These are phyloP conservation scores for Netelia fuscicornis DNA, from an alignment of 2,888 invertebrate genomes.

Conservation along the genomic window DNA sequence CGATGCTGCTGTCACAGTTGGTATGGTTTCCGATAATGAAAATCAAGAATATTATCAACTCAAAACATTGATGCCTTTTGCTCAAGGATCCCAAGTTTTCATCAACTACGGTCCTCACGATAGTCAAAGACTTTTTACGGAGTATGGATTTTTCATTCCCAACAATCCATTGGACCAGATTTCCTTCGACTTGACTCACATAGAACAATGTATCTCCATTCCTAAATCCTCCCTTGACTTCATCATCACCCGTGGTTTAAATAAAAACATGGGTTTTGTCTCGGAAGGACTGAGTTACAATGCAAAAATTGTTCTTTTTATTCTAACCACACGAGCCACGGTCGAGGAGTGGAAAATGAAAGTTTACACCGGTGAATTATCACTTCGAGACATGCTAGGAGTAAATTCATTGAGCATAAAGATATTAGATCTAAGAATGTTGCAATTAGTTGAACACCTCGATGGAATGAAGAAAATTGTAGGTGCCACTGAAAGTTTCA, in stretches of 20 bases:
- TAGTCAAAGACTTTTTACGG: constrained; percentile 92
- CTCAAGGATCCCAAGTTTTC: constrained; percentile 91
- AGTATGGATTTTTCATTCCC: constrained; percentile 94
- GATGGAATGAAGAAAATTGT: constrained; percentile 72
- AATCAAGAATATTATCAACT: constrained; percentile 86
- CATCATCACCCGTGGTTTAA: constrained; percentile 87
- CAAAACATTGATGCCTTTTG: constrained; percentile 86
- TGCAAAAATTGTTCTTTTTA: constrained; percentile 84
- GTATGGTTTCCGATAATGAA: constrained; percentile 80
- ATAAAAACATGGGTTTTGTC: constrained; percentile 88
- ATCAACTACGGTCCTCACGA: constrained; percentile 95
- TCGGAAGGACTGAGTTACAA: constrained; percentile 89
- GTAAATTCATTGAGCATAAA: constrained; percentile 70
- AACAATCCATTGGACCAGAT: constrained; percentile 90
- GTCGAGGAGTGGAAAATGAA: constrained; percentile 74
- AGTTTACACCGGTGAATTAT: constrained; percentile 76
- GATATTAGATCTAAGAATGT: constrained; percentile 73
- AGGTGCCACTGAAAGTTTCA: constrained; percentile 74
- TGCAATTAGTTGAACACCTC: constrained; percentile 69
- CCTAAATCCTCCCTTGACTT: constrained; percentile 86
- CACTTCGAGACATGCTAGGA: constrained; percentile 69
- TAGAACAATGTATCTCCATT: constrained; percentile 84
- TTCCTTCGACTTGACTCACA: constrained; percentile 86
- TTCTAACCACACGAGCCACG: constrained; percentile 72
- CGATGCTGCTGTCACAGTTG: constrained; percentile 86